Conservation (phyloP, 1,140 invertebrate genomes). For the Teleogryllus occipitalis region DNA sequence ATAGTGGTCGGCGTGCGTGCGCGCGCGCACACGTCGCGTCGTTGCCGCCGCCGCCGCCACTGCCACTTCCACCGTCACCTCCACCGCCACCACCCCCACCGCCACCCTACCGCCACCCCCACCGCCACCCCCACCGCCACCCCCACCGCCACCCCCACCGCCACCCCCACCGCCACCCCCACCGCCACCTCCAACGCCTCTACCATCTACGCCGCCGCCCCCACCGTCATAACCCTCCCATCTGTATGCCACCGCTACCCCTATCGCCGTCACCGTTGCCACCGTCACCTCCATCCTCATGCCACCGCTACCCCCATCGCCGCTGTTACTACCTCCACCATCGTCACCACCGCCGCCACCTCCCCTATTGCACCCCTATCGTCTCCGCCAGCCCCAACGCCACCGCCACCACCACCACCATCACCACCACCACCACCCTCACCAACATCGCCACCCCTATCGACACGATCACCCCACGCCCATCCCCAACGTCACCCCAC, state of each 20-base stretch:
- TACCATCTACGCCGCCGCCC: too few species aligned
- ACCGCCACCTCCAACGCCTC: too few species aligned
- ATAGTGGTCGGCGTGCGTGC: too few species aligned
- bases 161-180: not conserved
- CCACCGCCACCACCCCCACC: not conserved
- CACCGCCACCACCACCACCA: not conserved
- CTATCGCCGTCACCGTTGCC: not conserved
- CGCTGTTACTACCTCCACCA: not conserved
- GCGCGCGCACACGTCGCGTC: too few species aligned
- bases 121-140: not conserved
- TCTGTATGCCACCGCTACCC: not conserved
- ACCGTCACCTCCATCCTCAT: too few species aligned
- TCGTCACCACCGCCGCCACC: not conserved
- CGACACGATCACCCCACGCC: not conserved
- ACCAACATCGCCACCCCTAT: not conserved
- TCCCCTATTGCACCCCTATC: not conserved
- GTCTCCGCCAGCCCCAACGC: too few species aligned
- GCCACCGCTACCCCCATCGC: not conserved
- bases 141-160: accelerated
- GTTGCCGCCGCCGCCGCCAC: too few species aligned
- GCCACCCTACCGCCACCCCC: too few species aligned
- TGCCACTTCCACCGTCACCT: not conserved
- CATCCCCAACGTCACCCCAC: not conserved
- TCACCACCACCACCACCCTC: not conserved
- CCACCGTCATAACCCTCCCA: not conserved